A percentile compares a stretch with the other conserved stretches of the same genome.
phyloP scores from a whole-genome alignment of 2,113 vertebrate genomes.

The Delphinus delphis region DNA sequence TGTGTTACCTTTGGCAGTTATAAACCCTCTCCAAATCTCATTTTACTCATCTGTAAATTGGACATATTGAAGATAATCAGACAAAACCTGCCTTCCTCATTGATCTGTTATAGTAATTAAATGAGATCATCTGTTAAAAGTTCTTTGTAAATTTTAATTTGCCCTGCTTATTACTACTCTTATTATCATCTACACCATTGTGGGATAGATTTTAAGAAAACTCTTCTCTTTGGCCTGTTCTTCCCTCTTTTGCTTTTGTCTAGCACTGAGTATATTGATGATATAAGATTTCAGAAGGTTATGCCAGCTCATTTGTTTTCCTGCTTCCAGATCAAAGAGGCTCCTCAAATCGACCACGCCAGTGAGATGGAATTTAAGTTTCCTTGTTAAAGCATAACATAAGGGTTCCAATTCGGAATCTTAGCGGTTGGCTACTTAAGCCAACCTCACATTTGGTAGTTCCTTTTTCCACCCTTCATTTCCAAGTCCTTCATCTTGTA shows the following conservation, averaged over 20 bases:
- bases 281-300: not conserved
- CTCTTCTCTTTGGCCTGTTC: not conserved
- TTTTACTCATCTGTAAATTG: not conserved
- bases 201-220: not conserved
- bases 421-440: not conserved
- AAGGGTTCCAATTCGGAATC: not conserved
- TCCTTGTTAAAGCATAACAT: not conserved
- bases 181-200: not conserved
- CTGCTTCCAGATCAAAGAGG: not conserved
- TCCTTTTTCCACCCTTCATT: not conserved
- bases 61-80: not conserved
- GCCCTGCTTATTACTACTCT: not conserved
- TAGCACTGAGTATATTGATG: not conserved
- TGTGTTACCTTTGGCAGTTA: not conserved
- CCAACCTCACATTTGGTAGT: not conserved
- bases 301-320: not conserved
- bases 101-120: not conserved
- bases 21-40: not conserved
- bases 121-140: not conserved
- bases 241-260: not conserved
- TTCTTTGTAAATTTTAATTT: not conserved
- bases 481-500: not conserved
- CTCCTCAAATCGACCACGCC: not conserved
- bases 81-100: not conserved
- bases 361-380: not conserved